These are phyloP conservation scores for Mythimna loreyi DNA, from an alignment of 2,888 invertebrate species.

Conservation along the genomic window DNA sequence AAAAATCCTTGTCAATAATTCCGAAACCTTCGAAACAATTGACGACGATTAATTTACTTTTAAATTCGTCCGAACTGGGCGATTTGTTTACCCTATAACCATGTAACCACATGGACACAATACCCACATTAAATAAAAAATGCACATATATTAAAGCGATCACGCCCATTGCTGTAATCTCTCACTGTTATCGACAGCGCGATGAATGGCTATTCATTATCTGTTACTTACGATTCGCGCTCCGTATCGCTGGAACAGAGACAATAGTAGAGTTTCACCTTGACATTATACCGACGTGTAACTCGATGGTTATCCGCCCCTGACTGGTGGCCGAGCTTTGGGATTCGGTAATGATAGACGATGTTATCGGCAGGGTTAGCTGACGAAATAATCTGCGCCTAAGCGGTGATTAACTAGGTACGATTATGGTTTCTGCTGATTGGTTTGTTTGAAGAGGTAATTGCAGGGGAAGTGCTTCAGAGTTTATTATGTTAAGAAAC, in stretches of 20 bases:
- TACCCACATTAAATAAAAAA: slow-evolving; percentile 35
- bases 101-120: slow-evolving; percentile 25
- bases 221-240: slow-evolving; percentile 59
- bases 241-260: slow-evolving; percentile 65
- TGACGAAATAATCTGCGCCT: slow-evolving; percentile 30
- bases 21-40: background rate
- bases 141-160: slow-evolving; percentile 47
- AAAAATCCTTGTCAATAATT: background rate
- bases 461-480: background rate
- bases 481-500: background rate
- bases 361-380: slow-evolving; percentile 45
- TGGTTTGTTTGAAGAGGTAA: slow-evolving; percentile 6
- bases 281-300: slow-evolving; percentile 71
- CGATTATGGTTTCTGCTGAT: background rate
- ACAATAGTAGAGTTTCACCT: slow-evolving; percentile 71
- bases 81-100: slow-evolving; percentile 18
- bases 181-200: slow-evolving; percentile 58
- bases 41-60: background rate
- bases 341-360: slow-evolving; percentile 45
- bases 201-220: slow-evolving; percentile 64
- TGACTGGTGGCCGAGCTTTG: slow-evolving; percentile 46
- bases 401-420: slow-evolving; percentile 13
- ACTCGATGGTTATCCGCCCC: slow-evolving; percentile 65
- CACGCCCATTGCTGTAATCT: slow-evolving; percentile 60
- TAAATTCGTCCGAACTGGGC: background rate